Evolutionary conservation across 2,888 invertebrate species (phyloP).

Genomic region (Dryococelus australis): DNA sequence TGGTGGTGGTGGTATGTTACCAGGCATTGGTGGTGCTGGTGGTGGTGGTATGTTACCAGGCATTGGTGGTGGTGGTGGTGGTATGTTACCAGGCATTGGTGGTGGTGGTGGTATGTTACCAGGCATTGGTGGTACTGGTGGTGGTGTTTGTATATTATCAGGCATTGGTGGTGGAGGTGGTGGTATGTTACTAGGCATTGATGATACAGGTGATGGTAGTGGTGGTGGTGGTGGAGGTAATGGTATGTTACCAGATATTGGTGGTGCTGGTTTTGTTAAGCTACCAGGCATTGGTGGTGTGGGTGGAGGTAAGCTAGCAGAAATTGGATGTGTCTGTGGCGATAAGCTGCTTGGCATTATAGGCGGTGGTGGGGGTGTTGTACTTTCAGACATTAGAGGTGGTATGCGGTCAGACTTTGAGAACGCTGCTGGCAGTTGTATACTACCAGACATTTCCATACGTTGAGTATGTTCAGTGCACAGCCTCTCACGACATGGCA

Average conservation of each 20-base stretch:
- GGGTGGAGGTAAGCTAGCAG: no score
- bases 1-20: slow-evolving; percentile 49
- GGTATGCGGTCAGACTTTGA: slow-evolving; percentile 20
- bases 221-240: no score
- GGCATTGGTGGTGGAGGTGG: slow-evolving; percentile 43
- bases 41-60: slow-evolving; percentile 46
- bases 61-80: slow-evolving; percentile 50
- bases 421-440: no score
- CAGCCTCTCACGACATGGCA: not conserved
- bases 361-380: no score
- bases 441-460: not conserved
- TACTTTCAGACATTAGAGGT: slow-evolving; percentile 44
- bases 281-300: no score
- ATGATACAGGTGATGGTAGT: not conserved
- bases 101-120: slow-evolving; percentile 36
- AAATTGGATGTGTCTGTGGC: no score
- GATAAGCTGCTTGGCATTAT: no score
- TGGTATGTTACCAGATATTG: no score
- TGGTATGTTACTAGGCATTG: slow-evolving; percentile 22
- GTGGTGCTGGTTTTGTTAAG: no score
- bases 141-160: slow-evolving; percentile 44
- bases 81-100: slow-evolving; percentile 33
- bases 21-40: slow-evolving; percentile 37
- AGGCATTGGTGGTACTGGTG: slow-evolving; percentile 40
- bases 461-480: not conserved